A percentile compares a stretch with the other conserved stretches of the same genome.
phyloP scores from a whole-genome alignment of 2,113 vertebrate genomes.

The Pelecanoides urinatrix region DNA sequence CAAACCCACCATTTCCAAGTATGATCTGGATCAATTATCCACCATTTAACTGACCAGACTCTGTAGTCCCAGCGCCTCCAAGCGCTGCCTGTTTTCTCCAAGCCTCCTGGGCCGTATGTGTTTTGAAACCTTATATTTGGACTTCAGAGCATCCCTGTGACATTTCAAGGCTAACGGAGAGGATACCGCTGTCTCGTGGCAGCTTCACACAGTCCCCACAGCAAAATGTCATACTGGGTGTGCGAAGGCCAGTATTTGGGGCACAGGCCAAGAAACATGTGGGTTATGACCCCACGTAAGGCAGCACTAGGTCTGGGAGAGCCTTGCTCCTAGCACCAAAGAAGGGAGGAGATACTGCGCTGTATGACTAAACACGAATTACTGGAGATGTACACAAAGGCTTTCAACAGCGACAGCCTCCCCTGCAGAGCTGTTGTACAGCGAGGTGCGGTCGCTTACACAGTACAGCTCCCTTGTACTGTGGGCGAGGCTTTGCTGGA shows the following conservation, averaged over 20 bases:
- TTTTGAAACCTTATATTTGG: not conserved
- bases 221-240: not conserved
- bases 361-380: not conserved
- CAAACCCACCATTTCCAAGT: not conserved
- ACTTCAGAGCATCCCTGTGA: not conserved
- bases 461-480: not conserved
- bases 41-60: not conserved
- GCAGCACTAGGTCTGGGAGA: not conserved
- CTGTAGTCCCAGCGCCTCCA: not conserved
- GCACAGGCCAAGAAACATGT: not conserved
- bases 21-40: not conserved
- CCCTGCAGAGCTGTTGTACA: not conserved
- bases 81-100: not conserved
- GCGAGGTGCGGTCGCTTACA: not conserved
- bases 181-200: accelerated
- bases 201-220: not conserved
- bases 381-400: not conserved
- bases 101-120: not conserved
- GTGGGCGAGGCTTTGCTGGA: not conserved
- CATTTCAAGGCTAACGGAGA: not conserved
- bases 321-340: not conserved
- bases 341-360: not conserved
- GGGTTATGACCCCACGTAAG: not conserved
- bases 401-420: not conserved
- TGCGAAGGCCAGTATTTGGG: not conserved